Percentiles rank a stretch among this genome's conserved stretches.
These are phyloP conservation scores for Petrocephalus zakoni DNA, from an alignment of 2,113 vertebrate species.

Conservation along the genomic window DNA sequence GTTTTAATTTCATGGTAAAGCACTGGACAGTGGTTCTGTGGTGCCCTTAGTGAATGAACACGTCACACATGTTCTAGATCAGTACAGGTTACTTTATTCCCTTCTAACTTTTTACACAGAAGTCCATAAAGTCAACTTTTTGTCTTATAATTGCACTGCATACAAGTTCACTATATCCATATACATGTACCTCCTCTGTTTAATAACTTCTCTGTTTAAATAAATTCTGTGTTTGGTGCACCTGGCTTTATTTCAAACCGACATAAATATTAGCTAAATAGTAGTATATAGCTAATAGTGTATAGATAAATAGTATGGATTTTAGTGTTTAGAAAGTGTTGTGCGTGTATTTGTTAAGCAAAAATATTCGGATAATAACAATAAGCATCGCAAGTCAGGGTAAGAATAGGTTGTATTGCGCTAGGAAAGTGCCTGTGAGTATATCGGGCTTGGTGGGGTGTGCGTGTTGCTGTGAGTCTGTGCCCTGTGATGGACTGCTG, in stretches of 20 bases:
- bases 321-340: neutral
- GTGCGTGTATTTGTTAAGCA: neutral
- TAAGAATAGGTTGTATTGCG: neutral
- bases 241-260: neutral
- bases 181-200: neutral
- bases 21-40: neutral
- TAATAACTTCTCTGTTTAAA: neutral
- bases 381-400: neutral
- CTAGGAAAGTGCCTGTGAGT: neutral
- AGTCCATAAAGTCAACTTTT: neutral
- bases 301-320: neutral
- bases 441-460: neutral
- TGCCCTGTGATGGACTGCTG: neutral
- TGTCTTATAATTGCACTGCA: neutral
- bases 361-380: neutral
- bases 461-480: neutral
- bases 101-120: neutral
- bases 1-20: no score
- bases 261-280: neutral
- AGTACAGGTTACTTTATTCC: neutral
- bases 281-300: no score
- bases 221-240: neutral
- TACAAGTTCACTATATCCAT: neutral
- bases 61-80: neutral
- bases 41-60: neutral